Base-by-base conservation (phyloP, 2,113 vertebrate species). In the Aleadryas rufinucha region DNA sequence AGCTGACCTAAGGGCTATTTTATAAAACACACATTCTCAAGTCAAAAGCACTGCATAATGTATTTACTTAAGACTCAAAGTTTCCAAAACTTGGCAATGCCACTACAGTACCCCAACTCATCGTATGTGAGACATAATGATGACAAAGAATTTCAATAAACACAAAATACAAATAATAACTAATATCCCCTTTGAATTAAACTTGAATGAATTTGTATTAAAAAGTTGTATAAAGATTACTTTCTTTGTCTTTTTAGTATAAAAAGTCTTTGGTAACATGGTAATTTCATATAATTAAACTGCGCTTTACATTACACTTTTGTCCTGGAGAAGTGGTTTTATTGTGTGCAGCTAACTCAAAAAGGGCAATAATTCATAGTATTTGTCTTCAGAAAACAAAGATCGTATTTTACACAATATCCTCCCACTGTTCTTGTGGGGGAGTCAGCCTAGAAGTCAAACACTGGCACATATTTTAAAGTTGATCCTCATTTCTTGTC, bases 301-400 rank as follows among this genome's bases (percentile, higher is more conserved):
- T 31, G 39, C 0, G 0, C 18, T 81, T 71, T 31, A 37, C 42
- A 35, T 84, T 54, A 81, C 28, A 66, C 39, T 90, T 93, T 39
- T 54, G 63, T 50, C 53, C 56, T 64, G 27, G 12, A 93, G 31
- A 79, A 82, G 53, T 22, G 47, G 15, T 68, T 89, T 72, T 57
- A 20, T 39, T 87, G 35, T 31, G n/a, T 28, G 31, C 57, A 66
- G 49, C 21, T 57, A 92, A 84, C 7, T 19, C 77, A 54, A 75
- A 81, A 95, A 84, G 54, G 42, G 31, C 39, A 92, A 41, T 53
- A 95, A 94, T 88, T 94, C 60, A 81, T 65, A 74, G 33, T 87
- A 80, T 72, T 88, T 94, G 30, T 88, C 78, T 84, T 89, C 75
- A 91, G 50, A 95, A 94, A 93, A 94, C 74, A 96, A 89, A 90